phyloP scores from a whole-genome alignment of 2,888 invertebrate species.

The Mactromeris polynyma region DNA sequence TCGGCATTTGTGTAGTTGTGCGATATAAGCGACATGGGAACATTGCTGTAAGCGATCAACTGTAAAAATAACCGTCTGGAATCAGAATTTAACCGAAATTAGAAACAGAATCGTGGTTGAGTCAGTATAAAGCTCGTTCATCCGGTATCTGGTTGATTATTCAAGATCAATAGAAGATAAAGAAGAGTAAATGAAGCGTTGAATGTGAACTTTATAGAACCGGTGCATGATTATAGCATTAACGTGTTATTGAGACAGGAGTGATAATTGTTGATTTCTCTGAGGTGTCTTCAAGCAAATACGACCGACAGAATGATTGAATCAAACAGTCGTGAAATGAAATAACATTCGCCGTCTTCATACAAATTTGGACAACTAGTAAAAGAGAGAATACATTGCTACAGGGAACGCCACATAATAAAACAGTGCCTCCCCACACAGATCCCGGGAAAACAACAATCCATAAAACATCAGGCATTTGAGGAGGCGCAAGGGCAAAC shows the following conservation, averaged over 20 bases:
- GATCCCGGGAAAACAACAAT: too few relatives aligned
- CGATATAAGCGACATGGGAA: constrained; percentile 2
- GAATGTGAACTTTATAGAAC: background rate
- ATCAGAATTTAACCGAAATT: background rate
- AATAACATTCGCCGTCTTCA: background rate
- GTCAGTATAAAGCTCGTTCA: background rate
- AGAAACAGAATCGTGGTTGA: background rate
- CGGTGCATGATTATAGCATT: background rate
- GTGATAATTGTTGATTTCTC: background rate
- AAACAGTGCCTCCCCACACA: too few relatives aligned
- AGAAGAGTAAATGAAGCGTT: constrained; percentile 2
- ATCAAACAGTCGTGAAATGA: background rate
- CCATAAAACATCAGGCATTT: too few relatives aligned
- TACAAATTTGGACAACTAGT: background rate
- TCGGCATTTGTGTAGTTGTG: background rate
- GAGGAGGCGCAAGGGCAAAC: too few relatives aligned
- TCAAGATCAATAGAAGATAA: background rate
- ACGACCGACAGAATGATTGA: background rate
- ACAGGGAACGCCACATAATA: too few relatives aligned
- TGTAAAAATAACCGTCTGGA: background rate
- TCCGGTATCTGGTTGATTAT: background rate
- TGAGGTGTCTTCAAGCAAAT: background rate
- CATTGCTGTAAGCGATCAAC: background rate
- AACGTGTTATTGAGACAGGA: background rate
- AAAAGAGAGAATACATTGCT: too few relatives aligned